These are phyloP conservation scores for Dicycla oo DNA, from an alignment of 2,888 invertebrate species.

Conservation along the genomic window DNA sequence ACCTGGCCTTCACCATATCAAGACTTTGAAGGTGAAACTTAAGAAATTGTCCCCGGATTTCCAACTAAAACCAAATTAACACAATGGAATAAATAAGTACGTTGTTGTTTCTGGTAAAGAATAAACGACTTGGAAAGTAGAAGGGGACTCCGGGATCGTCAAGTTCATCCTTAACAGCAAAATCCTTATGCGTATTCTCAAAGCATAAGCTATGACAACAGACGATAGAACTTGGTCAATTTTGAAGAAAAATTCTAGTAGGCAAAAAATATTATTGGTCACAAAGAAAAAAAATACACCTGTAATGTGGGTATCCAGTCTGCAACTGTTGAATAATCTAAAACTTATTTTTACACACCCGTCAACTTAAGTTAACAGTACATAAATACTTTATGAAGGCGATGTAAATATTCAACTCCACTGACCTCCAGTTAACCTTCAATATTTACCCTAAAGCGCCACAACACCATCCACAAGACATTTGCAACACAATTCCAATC, in stretches of 20 bases:
- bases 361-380: neutral
- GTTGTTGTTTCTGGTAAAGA: neutral
- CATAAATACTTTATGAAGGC: neutral
- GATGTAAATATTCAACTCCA: neutral
- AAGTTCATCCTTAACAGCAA: neutral
- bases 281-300: too few species aligned
- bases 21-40: neutral
- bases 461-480: neutral
- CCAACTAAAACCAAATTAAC: too few species aligned
- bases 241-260: neutral
- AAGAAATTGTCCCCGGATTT: neutral
- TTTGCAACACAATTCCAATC: conserved; percentile 22
- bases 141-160: too few species aligned
- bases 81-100: neutral
- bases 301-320: neutral
- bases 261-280: too few species aligned
- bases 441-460: neutral
- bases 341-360: neutral
- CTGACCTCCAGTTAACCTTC: neutral
- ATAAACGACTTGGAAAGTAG: neutral
- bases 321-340: neutral
- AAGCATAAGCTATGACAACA: neutral
- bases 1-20: neutral
- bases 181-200: neutral
- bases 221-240: neutral